Conservation (phyloP, 2,113 vertebrate species). For the Oxygymnocypris stewartii region DNA sequence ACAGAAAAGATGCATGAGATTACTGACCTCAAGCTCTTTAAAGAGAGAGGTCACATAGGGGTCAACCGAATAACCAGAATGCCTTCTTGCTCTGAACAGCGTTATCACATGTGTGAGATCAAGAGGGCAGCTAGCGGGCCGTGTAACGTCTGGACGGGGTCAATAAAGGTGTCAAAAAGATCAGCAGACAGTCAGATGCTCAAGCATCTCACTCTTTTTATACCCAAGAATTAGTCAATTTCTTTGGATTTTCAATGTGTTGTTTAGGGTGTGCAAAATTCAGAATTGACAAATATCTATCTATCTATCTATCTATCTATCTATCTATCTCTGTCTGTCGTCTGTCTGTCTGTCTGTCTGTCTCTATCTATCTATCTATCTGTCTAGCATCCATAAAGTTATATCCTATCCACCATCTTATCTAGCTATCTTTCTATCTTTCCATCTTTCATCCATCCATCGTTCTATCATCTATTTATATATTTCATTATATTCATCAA, state of each 20-base stretch:
- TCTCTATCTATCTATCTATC: too few species aligned
- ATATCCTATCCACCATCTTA: neutral
- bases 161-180: slow-evolving; percentile 65
- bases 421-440: neutral
- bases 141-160: slow-evolving; percentile 56
- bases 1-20: slow-evolving; percentile 29
- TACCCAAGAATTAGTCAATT: neutral
- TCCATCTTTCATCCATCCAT: neutral
- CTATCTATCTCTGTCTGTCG: too few species aligned
- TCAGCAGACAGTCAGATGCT: slow-evolving; percentile 31
- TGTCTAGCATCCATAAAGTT: too few species aligned
- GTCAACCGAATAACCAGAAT: slow-evolving; percentile 8
- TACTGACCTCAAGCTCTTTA: slow-evolving; percentile 38
- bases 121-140: slow-evolving; percentile 59
- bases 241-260: neutral
- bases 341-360: too few species aligned
- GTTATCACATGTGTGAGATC: slow-evolving; percentile 72
- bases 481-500: neutral
- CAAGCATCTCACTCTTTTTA: neutral
- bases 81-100: neutral
- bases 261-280: neutral
- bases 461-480: neutral
- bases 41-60: neutral
- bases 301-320: neutral
- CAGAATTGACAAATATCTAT: neutral